Percentiles rank a stretch among this genome's conserved stretches.
Conservation (phyloP, 2,113 vertebrate species). For the Pteropus alecto region DNA sequence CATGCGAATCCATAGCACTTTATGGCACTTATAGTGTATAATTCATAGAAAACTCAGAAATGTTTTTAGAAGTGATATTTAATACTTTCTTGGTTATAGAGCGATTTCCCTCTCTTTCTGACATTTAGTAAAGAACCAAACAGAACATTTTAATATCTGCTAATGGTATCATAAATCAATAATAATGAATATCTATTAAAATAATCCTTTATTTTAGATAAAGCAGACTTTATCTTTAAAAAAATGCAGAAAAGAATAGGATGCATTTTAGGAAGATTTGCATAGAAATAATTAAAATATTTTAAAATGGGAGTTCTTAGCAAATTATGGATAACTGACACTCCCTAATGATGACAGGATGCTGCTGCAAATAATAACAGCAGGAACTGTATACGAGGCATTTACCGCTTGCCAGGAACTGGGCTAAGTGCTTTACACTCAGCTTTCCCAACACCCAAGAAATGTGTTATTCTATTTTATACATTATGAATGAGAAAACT, state of each 20-base stretch:
- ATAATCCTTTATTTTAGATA: not conserved
- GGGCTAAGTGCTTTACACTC: not conserved
- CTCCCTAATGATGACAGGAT: not conserved
- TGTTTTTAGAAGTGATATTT: conserved; percentile 21
- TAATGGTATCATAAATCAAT: not conserved
- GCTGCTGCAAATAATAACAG: not conserved
- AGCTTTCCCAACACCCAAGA: not conserved
- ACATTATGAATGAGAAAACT: not conserved
- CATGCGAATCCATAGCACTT: conserved; percentile 24
- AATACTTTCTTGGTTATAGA: not conserved
- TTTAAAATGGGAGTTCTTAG: not conserved
- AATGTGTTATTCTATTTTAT: not conserved
- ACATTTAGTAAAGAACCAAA: not conserved
- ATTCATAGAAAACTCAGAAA: not conserved
- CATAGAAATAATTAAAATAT: not conserved
- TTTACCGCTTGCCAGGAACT: not conserved
- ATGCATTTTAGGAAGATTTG: not conserved
- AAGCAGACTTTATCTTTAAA: not conserved
- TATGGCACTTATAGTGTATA: not conserved
- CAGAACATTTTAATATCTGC: not conserved
- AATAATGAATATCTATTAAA: not conserved
- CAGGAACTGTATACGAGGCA: not conserved
- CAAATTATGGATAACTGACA: not conserved
- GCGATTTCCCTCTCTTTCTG: not conserved
- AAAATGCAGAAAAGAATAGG: not conserved